These are phyloP conservation scores for Rafetus swinhoei DNA, from an alignment of 2,113 vertebrate genomes.

Conservation along the genomic window DNA sequence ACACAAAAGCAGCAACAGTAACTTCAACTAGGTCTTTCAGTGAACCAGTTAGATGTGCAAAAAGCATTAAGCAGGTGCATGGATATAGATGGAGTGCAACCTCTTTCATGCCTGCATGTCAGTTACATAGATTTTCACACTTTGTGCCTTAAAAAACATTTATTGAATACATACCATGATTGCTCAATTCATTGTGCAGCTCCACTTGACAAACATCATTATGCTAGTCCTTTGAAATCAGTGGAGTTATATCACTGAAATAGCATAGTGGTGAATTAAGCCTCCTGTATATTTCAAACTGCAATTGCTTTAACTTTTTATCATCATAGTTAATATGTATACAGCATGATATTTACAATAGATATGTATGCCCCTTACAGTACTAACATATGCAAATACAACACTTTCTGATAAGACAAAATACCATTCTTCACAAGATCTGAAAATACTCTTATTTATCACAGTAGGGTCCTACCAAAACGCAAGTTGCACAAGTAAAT, in stretches of 20 bases:
- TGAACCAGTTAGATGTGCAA: neutral
- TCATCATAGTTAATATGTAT: neutral
- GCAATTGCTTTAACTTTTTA: neutral
- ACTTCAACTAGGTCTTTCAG: neutral
- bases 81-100: neutral
- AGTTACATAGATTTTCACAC: neutral
- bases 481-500: neutral
- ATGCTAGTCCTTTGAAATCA: constrained; percentile 11
- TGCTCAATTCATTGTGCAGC: neutral
- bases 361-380: neutral
- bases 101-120: neutral
- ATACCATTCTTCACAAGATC: neutral
- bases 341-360: neutral
- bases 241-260: constrained; percentile 1
- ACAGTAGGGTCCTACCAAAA: neutral
- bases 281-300: neutral
- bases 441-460: neutral
- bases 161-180: neutral
- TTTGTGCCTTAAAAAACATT: neutral
- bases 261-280: neutral
- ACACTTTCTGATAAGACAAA: neutral
- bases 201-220: constrained; percentile 35
- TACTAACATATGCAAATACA: neutral
- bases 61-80: neutral
- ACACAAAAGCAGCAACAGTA: neutral